Percentiles rank a stretch among this genome's conserved stretches.
Evolutionary conservation across 2,888 invertebrate species (phyloP).

Genomic region (Drosophila austrosaltans): DNA sequence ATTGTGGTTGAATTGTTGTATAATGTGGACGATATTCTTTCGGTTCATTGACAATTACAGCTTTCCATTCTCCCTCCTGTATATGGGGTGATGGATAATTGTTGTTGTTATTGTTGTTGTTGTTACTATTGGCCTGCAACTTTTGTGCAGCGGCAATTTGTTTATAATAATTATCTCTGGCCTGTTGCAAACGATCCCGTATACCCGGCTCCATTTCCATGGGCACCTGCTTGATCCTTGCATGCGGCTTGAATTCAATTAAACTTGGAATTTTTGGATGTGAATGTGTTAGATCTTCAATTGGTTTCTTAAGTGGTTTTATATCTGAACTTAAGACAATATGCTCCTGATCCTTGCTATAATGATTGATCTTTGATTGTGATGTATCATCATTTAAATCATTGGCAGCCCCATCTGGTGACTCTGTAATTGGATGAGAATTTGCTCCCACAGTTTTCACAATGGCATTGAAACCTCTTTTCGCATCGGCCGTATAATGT

Average conservation of each 20-base stretch:
- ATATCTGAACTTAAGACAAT: constrained; percentile 83
- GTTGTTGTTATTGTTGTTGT: constrained; percentile 17
- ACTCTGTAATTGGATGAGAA: constrained; percentile 82
- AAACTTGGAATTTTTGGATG: constrained; percentile 81
- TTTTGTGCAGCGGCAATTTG: constrained; percentile 71
- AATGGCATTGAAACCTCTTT: constrained; percentile 85
- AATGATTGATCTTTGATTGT: constrained; percentile 84
- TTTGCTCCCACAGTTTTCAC: constrained; percentile 84
- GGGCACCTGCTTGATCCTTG: constrained; percentile 81
- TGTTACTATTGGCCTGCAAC: constrained; percentile 49
- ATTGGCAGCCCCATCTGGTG: constrained; percentile 71
- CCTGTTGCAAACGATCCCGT: constrained; percentile 66
- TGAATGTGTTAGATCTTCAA: constrained; percentile 81
- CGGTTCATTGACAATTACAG: constrained; percentile 72
- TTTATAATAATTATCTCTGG: constrained; percentile 77
- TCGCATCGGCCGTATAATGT: constrained; percentile 85
- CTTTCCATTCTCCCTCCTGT: constrained; percentile 81
- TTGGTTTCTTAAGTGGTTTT: constrained; percentile 73
- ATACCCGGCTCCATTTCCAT: constrained; percentile 81
- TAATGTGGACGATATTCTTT: constrained; percentile 64
- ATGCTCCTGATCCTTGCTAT: constrained; percentile 83
- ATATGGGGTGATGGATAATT: constrained; percentile 49
- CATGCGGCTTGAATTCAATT: constrained; percentile 82
- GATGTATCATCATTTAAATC: constrained; percentile 79
- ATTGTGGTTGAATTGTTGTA: constrained; percentile 39